Evolutionary conservation across 2,797 vertebrate species (phyloP).

Genomic region (Anableps anableps): DNA sequence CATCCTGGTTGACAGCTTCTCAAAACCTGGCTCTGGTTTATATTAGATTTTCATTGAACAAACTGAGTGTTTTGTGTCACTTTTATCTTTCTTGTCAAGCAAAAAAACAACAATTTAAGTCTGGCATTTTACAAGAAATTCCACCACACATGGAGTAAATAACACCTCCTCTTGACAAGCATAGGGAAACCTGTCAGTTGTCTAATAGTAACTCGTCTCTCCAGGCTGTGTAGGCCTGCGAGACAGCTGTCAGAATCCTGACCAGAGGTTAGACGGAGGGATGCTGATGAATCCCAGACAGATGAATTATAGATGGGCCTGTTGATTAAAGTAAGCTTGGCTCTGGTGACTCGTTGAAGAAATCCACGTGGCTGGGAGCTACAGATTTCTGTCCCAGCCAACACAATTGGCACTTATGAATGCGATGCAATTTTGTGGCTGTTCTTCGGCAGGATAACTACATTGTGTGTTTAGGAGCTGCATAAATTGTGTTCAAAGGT

Average conservation of each 20-base stretch:
- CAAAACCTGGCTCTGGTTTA: background rate
- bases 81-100: background rate
- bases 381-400: conserved; percentile 35
- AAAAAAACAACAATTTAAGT: no score
- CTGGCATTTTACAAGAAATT: conserved; percentile 25
- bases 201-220: conserved; percentile 43
- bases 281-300: conserved; percentile 73
- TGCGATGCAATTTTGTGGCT: conserved; percentile 1
- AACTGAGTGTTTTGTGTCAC: background rate
- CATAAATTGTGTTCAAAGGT: background rate
- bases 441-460: background rate
- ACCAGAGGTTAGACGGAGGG: conserved; percentile 56
- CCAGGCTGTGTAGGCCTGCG: conserved; percentile 51
- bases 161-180: conserved; percentile 31
- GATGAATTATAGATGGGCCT: conserved; percentile 82
- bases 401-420: conserved; percentile 22
- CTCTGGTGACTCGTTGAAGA: conserved; percentile 71
- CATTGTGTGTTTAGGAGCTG: background rate
- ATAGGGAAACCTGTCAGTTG: conserved; percentile 37
- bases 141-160: conserved; percentile 14
- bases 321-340: conserved; percentile 71
- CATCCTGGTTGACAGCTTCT: background rate
- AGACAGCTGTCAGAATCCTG: conserved; percentile 69
- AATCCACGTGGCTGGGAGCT: conserved; percentile 39
- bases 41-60: background rate